Evolutionary conservation across 2,113 vertebrate genomes (phyloP).

Genomic region (Chloebia gouldiae): DNA sequence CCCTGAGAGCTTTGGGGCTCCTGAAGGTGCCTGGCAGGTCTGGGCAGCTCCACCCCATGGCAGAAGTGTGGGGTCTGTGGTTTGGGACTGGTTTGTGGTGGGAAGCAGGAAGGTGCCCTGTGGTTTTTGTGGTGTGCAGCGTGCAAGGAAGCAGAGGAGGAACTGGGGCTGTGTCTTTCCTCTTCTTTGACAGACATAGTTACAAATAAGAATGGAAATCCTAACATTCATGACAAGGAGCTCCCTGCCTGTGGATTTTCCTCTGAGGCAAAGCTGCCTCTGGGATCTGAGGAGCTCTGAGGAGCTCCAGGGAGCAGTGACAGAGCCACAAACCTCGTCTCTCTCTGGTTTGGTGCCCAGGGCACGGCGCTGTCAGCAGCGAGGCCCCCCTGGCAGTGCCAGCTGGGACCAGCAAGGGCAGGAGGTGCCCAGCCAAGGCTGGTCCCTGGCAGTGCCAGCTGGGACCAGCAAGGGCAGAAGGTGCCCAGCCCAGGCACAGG

Average conservation of each 20-base stretch:
- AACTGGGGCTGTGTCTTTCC: not conserved
- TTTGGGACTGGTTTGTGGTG: not conserved
- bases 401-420: not conserved
- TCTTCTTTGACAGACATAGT: not conserved
- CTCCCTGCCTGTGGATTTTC: not conserved
- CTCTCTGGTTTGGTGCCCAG: not conserved
- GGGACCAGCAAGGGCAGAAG: not conserved
- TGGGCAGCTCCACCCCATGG: not conserved
- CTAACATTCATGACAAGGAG: rapidly evolving
- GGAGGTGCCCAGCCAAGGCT: no score
- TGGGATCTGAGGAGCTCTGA: not conserved
- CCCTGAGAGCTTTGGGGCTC: not conserved
- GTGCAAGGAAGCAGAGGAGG: not conserved
- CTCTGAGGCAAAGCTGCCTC: not conserved
- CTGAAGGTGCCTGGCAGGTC: not conserved
- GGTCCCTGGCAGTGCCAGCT: rapidly evolving
- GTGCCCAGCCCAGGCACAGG: not conserved
- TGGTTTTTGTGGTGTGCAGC: not conserved
- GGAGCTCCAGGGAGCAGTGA: rapidly evolving
- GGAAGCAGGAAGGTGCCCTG: not conserved
- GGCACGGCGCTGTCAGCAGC: not conserved
- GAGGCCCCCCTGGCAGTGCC: not conserved
- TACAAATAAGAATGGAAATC: not conserved
- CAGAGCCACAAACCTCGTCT: not conserved
- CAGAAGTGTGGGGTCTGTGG: rapidly evolving